Conservation (phyloP, 1,140 invertebrate species). For the Heliconius hewitsoni region DNA sequence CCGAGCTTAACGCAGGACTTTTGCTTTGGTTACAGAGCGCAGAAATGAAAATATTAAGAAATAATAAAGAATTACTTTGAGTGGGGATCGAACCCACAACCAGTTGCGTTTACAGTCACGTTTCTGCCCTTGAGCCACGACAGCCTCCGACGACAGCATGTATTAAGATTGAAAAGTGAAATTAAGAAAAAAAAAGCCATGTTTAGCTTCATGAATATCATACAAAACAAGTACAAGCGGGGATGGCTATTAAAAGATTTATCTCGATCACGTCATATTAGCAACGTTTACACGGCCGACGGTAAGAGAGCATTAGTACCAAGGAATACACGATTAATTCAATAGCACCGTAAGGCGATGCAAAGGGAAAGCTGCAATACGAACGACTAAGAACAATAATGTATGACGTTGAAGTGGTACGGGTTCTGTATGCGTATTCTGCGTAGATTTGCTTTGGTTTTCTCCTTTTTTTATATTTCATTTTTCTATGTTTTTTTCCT, state of each 20-base stretch:
- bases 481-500: too few species aligned
- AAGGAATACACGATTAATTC: slow-evolving; percentile 25
- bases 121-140: too few species aligned
- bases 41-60: too few species aligned
- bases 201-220: not conserved
- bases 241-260: not conserved
- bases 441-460: not conserved
- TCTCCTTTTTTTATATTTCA: not conserved
- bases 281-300: slow-evolving; percentile 4
- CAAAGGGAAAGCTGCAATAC: slow-evolving; percentile 40
- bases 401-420: slow-evolving; percentile 3
- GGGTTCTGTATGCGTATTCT: not conserved
- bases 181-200: not conserved
- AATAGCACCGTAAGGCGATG: slow-evolving; percentile 23
- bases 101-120: too few species aligned
- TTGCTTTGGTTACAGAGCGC: too few species aligned
- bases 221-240: not conserved
- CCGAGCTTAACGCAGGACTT: too few species aligned
- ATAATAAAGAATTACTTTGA: too few species aligned
- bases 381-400: slow-evolving; percentile 11
- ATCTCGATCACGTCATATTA: not conserved
- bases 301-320: slow-evolving; percentile 18
- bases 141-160: not conserved
- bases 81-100: too few species aligned
- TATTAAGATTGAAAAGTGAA: not conserved